Evolutionary conservation across 2,888 invertebrate genomes (phyloP), one percentile per base, ranked within the genome.

Genomic region (Ditula angustiorana): DNA sequence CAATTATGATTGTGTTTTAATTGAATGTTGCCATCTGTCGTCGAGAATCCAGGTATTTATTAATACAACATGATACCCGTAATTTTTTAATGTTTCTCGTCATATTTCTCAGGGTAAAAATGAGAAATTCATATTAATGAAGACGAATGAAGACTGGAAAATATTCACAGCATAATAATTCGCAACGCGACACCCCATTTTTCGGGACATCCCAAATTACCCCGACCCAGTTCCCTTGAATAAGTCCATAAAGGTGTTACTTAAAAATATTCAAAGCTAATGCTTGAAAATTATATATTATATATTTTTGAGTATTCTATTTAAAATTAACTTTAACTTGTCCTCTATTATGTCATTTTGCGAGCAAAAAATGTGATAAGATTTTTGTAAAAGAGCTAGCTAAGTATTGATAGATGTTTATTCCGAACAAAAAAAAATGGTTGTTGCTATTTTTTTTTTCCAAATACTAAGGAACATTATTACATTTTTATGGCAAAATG

Each of bases 161-260:
- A 52, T 60, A 44, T 52, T 52, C 60, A 44, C 11, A 5, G 16
- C 30, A 24, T 30, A 13, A 33, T 59, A 30, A 60, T 60, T 52
- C 41, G 28, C 28, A 50, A 50, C 24, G 58, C 58, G 59, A 59
- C 59, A 49, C 58, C 49, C 59, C 52, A 61, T 52, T 52, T 60
- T 52, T 52, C 44, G 30, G 21, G 19, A 33, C 23, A 26, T 35
- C 21, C 35, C 52, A 23, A 61, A 61, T 61, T 52, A 41, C 41
- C 21, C 30, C 10, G 44, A 5, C 60, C 60, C 30, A 44, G 30
- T 52, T 61, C 37, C 8, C 52, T 52, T 19, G 13, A 44, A 30
- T n/a, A 16, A 41, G 16, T 52, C 30, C 26, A 44, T 30, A 61
- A 30, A 30, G 60, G 52, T 52, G 37, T 44, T 23, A n/a, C 21